Percentiles rank a stretch among this genome's conserved stretches.
These are phyloP conservation scores for fruit fly (Drosophila melanogaster) DNA, from an alignment of 1,140 invertebrate genomes.

Conservation along the genomic window Release_6_plus_ISO1_MT NT_033779.5:884001-884500, in stretches of 20 bases:
- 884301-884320: conserved; percentile 61
- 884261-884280: conserved; percentile 31
- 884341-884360: conserved; percentile 44
- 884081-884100: conserved; percentile 51
- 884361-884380: conserved; percentile 9
- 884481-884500: conserved; percentile 59
- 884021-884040: too few species aligned
- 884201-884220: not conserved
- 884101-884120: conserved; percentile 36
- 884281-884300: conserved; percentile 58
- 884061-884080: conserved; percentile 68
- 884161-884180: conserved; percentile 32
- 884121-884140: conserved; percentile 37
- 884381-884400: conserved; percentile 24
- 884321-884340: conserved; percentile 45
- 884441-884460: conserved; percentile 78
- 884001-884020: not conserved
- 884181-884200: conserved; percentile 29
- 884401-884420: not conserved
- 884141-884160: conserved; percentile 13
- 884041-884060: conserved; percentile 44
- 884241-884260: conserved; percentile 40
- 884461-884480: conserved; percentile 69
- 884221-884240: too few species aligned
- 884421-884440: not conserved